These are phyloP conservation scores for Corydoras maculifer DNA, from an alignment of 2,113 vertebrate genomes.

Conservation along the genomic window DNA sequence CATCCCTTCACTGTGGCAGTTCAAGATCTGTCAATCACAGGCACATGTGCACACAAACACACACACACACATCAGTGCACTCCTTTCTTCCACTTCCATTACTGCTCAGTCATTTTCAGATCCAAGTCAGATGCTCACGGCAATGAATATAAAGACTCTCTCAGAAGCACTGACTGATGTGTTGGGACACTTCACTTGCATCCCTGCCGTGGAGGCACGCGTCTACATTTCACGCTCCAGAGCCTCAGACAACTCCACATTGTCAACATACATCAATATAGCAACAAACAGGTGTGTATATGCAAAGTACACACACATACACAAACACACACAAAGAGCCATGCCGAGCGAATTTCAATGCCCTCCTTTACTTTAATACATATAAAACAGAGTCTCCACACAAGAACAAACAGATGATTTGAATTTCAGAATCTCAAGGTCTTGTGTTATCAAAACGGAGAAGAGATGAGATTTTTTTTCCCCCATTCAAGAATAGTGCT, in stretches of 20 bases:
- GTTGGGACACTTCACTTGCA: not conserved
- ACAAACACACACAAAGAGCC: not conserved
- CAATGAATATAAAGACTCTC: constrained; percentile 41
- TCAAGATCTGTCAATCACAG: constrained; percentile 76
- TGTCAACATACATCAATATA: not conserved
- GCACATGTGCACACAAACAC: constrained; percentile 30
- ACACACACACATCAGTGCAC: constrained; percentile 24
- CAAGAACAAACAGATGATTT: not conserved
- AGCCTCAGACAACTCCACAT: constrained; percentile 11
- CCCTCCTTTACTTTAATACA: constrained; percentile 11
- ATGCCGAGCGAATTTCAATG: not conserved
- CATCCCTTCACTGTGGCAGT: constrained; percentile 81
- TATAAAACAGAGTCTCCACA: not conserved
- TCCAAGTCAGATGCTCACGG: constrained; percentile 22
- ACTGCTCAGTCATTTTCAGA: constrained; percentile 36
- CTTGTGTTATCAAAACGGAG: not conserved
- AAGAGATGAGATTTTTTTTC: constrained; percentile 5
- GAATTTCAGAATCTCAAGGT: constrained; percentile 6
- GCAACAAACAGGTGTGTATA: not conserved
- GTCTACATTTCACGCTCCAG: constrained; percentile 49
- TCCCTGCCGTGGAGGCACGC: not conserved
- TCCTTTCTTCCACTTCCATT: constrained; percentile 21
- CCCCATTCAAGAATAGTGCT: not conserved
- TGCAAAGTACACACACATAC: not conserved
- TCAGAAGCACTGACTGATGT: constrained; percentile 8